Evolutionary conservation across 2,797 vertebrate genomes (phyloP), one percentile per base, ranked within the genome.

Genomic region (Anomalospiza imberbis): DNA sequence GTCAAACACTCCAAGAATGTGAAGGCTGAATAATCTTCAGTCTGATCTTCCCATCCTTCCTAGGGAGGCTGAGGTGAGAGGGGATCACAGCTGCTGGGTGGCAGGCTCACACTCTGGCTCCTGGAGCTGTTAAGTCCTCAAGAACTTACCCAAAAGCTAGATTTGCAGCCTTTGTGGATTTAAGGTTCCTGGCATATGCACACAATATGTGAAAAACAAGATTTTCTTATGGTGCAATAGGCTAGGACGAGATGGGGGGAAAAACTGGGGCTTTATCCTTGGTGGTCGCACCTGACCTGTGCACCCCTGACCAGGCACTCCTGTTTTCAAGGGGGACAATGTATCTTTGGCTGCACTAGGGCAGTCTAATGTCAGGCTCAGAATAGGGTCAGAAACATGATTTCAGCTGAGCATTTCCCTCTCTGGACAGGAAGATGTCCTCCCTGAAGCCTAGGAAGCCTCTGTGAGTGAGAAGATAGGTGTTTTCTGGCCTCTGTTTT

Each of bases 1-100:
- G 92, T 68, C 73, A 94, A 89, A 63, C 66, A 84, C 94, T 94
- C 87, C 79, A 78, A 63, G 92, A 97, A 95, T 93, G 87, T 60
- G 66, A 66, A 83, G 73, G 40, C 88, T 6, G n/a, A 50, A 66
- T 85, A 92, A 94, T 88, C 92, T 94, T 81, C 51, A 67, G 60
- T n/a, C 73, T 53, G 78, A 89, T 95, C 89, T 95, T 91, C 72
- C 74, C 63, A 80, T 58, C 75, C 85, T 92, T 94, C 78, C 31
- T 44, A 29, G 60, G 45, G 70, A 74, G 44, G 51, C 36, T 60
- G 87, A 88, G 89, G 89, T 91, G 91, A 89, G 82, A 94, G 70
- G 60, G 61, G 24, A 88, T 86, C 11, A 0, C 83, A 95, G 80
- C 74, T 90, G 83, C 77, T 0, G 36, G 25, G 40, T 9, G 66